Evolutionary conservation across 2,797 vertebrate genomes (phyloP).

Genomic region (Cossypha heuglini): DNA sequence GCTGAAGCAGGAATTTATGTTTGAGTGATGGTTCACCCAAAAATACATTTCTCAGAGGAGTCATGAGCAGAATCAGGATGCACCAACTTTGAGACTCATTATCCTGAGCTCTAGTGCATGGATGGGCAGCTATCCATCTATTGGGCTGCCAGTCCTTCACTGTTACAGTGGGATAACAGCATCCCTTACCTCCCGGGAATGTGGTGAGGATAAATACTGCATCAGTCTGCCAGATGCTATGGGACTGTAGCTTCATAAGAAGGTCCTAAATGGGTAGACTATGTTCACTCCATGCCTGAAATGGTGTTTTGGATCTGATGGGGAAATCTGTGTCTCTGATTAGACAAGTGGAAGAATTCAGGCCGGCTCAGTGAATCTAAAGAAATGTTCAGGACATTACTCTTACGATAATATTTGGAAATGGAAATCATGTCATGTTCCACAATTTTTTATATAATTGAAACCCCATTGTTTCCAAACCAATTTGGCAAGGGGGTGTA

Average conservation of each 20-base stretch:
- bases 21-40: background rate
- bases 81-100: background rate
- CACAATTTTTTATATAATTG: background rate
- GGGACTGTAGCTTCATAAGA: background rate
- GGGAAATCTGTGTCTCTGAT: background rate
- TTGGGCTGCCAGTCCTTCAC: background rate
- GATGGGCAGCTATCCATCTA: background rate
- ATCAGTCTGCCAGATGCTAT: background rate
- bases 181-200: background rate
- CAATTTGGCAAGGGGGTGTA: background rate
- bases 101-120: background rate
- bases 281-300: background rate
- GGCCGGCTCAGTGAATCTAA: background rate
- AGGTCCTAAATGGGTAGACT: background rate
- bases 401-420: background rate
- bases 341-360: background rate
- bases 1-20: background rate
- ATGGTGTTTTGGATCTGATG: background rate
- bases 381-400: background rate
- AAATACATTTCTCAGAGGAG: background rate
- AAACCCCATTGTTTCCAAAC: background rate
- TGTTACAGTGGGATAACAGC: background rate
- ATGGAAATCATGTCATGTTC: background rate
- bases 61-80: background rate
- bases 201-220: background rate